Base-by-base conservation (phyloP, 2,888 invertebrate genomes). In the Hybos culiciformis region DNA sequence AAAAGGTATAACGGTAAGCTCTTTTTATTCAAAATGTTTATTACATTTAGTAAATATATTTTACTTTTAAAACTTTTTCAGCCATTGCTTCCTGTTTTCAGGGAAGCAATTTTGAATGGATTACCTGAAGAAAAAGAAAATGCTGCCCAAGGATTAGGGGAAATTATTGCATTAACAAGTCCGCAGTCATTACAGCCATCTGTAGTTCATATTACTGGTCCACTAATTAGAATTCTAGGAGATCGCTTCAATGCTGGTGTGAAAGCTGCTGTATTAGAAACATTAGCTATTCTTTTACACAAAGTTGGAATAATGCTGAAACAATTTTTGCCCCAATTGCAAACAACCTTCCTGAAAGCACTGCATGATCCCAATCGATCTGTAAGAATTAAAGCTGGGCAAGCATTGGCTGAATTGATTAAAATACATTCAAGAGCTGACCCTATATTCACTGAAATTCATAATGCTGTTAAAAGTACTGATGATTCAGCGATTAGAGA, bases 251-350 rank as follows among this genome's bases (percentile, higher is more conserved):
- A 84, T 57, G 80, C 86, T 57, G 88, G 83, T 55, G 91, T 97
- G 1, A 97, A 97, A 67, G 90, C 92, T 1, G 92, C 96, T 23
- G 93, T 98, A 24, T 70, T 98, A 20, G 93, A 96, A 63, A 93
- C 94, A 0, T 70, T 98, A 19, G 91, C 92, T 0, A 76, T 86
- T 47, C 71, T 98, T n/a, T 71, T 98, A 9, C 80, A 81, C 24
- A 97, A 96, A 77, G 93, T 94, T 48, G 93, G 93, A 36, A 77
- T 83, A 29, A 84, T 92, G 81, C 69, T 98, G 63, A 94, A 94
- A 66, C 96, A 97, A 63, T 98, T 98, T 71, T 73, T 97, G 56
- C 97, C 98, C 3, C 98, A 98, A 69, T 75, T 98, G 31, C 97
- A 97, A 72, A 96, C 96, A 3, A 97, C 97, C 15, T 97, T 98